These are phyloP conservation scores for Chanos chanos DNA, from an alignment of 2,797 vertebrate genomes.

Conservation along the genomic window DNA sequence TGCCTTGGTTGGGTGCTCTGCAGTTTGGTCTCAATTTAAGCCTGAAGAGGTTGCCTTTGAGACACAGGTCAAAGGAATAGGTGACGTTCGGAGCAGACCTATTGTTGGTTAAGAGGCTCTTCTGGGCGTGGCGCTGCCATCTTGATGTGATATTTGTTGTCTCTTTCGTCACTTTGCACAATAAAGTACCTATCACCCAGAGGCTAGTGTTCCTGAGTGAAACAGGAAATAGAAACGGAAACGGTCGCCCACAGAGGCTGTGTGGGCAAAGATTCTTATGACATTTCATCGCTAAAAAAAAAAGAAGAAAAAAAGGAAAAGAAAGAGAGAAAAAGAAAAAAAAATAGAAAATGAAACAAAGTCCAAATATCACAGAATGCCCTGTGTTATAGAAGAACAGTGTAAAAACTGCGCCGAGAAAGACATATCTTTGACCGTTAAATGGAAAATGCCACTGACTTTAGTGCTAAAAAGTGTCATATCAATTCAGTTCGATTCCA, in stretches of 20 bases:
- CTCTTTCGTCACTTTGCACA: conserved; percentile 59
- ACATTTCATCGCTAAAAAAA: conserved; percentile 16
- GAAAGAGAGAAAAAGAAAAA: no score
- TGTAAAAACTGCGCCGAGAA: no score
- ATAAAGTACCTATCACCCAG: conserved; percentile 59
- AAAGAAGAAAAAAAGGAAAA: no score
- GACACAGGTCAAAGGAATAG: conserved; percentile 69
- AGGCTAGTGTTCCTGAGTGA: conserved; percentile 17
- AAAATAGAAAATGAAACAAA: no score
- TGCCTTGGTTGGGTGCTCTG: conserved; percentile 68
- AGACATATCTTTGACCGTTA: no score
- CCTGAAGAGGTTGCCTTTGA: conserved; percentile 57
- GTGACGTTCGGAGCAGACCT: conserved; percentile 59
- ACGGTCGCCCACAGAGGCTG: conserved; percentile 10
- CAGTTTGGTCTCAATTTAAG: conserved; percentile 66
- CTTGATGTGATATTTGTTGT: conserved; percentile 65
- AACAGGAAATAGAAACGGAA: conserved; percentile 27
- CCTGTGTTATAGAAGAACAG: no score
- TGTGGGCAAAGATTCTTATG: conserved; percentile 23
- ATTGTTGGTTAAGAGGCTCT: conserved; percentile 68
- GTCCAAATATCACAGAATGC: no score
- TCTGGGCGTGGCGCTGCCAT: conserved; percentile 63
- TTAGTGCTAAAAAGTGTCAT: no score
- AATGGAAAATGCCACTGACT: no score
- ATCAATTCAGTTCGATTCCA: no score